These are phyloP conservation scores for Ectobius pallidus DNA, from an alignment of 2,888 invertebrate species.

Conservation along the genomic window DNA sequence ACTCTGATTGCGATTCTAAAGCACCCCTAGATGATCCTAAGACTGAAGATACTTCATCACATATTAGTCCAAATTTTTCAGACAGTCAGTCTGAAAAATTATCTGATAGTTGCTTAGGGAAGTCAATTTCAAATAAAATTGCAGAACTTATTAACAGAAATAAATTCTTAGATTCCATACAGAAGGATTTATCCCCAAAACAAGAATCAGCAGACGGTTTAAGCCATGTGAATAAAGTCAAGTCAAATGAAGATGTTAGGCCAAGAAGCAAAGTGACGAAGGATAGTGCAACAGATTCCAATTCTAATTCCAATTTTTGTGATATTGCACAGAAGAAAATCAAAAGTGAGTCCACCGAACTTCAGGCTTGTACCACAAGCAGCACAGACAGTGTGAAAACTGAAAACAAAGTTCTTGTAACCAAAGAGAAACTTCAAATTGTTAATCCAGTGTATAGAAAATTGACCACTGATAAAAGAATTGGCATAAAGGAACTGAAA, in stretches of 20 bases:
- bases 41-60: background rate
- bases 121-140: slow-evolving; percentile 36
- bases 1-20: slow-evolving; percentile 12
- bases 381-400: background rate
- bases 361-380: background rate
- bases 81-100: slow-evolving; percentile 1
- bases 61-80: background rate
- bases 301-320: slow-evolving; percentile 2
- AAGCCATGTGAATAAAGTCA: too few species aligned
- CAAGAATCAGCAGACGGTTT: too few species aligned
- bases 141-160: slow-evolving; percentile 32
- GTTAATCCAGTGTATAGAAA: background rate
- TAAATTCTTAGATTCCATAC: slow-evolving; percentile 24
- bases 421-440: background rate
- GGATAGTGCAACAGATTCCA: too few species aligned
- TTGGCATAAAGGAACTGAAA: background rate
- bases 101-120: slow-evolving; percentile 26
- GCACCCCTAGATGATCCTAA: background rate
- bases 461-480: background rate
- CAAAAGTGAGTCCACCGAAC: background rate
- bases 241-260: too few species aligned
- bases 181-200: background rate
- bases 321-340: background rate
- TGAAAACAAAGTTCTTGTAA: background rate
- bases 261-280: too few species aligned